Evolutionary conservation across 2,797 vertebrate species (phyloP).

Genomic region (Tragopan temminckii): DNA sequence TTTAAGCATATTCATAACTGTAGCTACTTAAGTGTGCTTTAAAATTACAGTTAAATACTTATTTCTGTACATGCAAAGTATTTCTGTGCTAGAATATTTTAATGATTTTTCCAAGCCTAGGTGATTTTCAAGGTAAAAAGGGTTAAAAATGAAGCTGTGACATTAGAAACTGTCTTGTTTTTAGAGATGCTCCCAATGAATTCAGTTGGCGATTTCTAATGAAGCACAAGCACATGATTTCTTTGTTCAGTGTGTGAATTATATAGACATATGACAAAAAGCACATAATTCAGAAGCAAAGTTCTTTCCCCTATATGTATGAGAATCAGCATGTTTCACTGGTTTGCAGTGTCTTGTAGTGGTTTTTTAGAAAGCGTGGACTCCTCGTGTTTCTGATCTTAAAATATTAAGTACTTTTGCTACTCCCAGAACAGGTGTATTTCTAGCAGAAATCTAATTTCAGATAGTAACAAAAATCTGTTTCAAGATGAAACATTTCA

Average conservation of each 20-base stretch:
- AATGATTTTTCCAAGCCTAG: too few species aligned
- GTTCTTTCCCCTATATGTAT: neutral
- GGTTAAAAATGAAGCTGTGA: too few species aligned
- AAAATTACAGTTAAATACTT: neutral
- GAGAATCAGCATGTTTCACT: neutral
- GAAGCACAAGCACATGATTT: neutral
- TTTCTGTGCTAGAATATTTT: neutral
- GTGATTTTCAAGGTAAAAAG: too few species aligned
- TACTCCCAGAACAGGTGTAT: neutral
- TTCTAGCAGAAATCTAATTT: neutral
- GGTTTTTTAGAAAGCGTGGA: accelerated
- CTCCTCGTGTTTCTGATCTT: neutral
- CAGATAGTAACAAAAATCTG: neutral
- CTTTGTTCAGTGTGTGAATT: neutral
- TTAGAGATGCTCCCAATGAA: accelerated
- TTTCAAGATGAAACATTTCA: neutral
- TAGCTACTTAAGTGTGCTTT: neutral
- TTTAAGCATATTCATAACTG: neutral
- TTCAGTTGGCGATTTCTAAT: neutral
- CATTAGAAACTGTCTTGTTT: neutral
- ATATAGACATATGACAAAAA: neutral
- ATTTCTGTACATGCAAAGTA: neutral
- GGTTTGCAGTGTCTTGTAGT: neutral
- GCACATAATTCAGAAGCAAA: neutral
- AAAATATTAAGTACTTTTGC: neutral